A percentile compares a stretch with the other conserved stretches of the same genome.
Evolutionary conservation across 1,140 invertebrate species (phyloP).

Genomic region (Aleiodes sp.): DNA sequence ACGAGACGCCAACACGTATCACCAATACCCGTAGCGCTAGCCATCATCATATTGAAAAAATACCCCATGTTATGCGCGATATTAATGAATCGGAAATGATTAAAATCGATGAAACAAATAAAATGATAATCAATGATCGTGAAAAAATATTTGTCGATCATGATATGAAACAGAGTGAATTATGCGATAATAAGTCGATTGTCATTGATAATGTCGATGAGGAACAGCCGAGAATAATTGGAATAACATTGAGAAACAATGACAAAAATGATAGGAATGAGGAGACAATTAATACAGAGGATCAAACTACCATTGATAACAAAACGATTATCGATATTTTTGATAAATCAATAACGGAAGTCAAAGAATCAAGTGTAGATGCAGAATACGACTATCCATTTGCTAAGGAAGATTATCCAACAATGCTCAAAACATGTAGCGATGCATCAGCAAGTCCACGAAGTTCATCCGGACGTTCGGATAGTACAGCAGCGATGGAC

Average conservation of each 20-base stretch:
- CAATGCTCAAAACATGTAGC: constrained; percentile 62
- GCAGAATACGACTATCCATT: constrained; percentile 62
- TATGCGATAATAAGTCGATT: not conserved
- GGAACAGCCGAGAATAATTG: constrained; percentile 23
- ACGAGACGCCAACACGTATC: constrained; percentile 29
- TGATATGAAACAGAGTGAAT: not conserved
- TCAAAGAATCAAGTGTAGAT: constrained; percentile 55
- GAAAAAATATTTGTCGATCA: constrained; percentile 12
- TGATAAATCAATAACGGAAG: not conserved
- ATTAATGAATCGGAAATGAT: constrained; percentile 40
- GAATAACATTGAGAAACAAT: constrained; percentile 30
- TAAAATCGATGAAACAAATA: constrained; percentile 57
- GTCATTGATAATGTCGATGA: not conserved
- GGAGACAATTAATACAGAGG: constrained; percentile 31
- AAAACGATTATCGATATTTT: not conserved
- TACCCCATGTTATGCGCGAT: constrained; percentile 9
- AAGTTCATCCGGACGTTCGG: constrained; percentile 60
- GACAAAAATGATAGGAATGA: constrained; percentile 10
- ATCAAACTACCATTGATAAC: not conserved
- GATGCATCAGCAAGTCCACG: constrained; percentile 62
- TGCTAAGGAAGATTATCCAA: constrained; percentile 64
- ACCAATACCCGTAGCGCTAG: constrained; percentile 58
- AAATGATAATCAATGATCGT: constrained; percentile 23
- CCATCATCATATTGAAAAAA: constrained; percentile 23
- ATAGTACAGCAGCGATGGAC: constrained; percentile 59